Conservation (phyloP, 2,888 invertebrate species). For the Nebria salina region DNA sequence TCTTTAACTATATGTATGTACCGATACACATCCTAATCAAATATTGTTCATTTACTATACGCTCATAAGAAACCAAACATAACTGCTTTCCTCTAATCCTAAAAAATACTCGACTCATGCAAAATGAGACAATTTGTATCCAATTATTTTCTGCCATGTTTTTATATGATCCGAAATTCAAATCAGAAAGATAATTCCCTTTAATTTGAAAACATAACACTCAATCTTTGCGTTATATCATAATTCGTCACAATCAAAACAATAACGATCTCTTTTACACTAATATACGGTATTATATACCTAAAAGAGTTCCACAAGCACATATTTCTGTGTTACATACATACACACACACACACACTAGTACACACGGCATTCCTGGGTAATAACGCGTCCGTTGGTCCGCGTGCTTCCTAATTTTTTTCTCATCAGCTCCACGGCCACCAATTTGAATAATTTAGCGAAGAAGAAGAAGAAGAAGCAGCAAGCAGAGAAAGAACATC, state of each 20-base stretch:
- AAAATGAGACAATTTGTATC: too few relatives aligned
- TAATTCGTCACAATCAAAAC: background rate
- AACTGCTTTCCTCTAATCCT: background rate
- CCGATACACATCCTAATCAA: background rate
- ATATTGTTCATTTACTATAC: too few relatives aligned
- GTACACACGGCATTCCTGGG: slow-evolving; percentile 53
- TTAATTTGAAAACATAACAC: background rate
- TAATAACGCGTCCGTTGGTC: slow-evolving; percentile 54
- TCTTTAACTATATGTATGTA: background rate
- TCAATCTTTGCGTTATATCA: background rate
- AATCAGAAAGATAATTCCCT: background rate
- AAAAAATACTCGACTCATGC: background rate
- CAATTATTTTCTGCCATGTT: too few relatives aligned
- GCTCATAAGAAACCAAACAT: background rate
- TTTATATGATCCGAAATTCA: background rate
- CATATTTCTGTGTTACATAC: background rate
- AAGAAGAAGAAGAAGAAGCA: slow-evolving; percentile 39
- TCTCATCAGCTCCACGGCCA: slow-evolving; percentile 55
- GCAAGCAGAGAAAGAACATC: background rate
- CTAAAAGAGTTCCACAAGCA: background rate
- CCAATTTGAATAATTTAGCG: slow-evolving; percentile 57
- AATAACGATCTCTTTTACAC: slow-evolving; percentile 1
- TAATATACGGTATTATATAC: background rate
- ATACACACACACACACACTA: slow-evolving; percentile 2
- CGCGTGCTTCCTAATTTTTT: slow-evolving; percentile 57